Base-by-base conservation (phyloP, 1,140 invertebrate genomes). In the Drosophila varians region DNA sequence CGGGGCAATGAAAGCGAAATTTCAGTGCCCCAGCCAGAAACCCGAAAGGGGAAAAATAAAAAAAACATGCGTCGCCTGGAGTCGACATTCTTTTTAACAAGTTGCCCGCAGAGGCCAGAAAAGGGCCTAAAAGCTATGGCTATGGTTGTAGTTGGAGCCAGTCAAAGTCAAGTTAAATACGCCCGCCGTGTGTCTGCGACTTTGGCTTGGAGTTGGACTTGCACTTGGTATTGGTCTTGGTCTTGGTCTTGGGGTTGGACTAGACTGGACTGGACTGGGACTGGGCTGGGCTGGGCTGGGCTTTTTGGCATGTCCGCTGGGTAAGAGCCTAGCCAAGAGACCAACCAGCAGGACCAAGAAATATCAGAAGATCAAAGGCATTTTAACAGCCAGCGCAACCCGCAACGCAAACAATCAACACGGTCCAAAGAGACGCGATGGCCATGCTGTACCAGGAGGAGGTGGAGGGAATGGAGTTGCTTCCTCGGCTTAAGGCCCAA, bases 281-380 rank as follows among this genome's bases (percentile, higher is more conserved):
- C 52, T 48, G 31, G n/a, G 11, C 31, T 16, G 14, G 38, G 16
- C 8, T 42, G 38, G 38, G 61, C 61, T 60, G 46, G 26, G 47
- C 53, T 48, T 57, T 65, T 65, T 57, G 54, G 53, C 61, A 57
- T 65, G 54, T 65, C 61, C 53, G 61, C 53, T 51, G 46, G 61
- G 46, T 38, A 45, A 42, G 49, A 26, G 36, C 14, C 31, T 38
- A 43, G 51, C 42, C 42, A 38, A 16, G 51, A 36, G 49, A 31
- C 34, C 38, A 47, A 42, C 28, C 28, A 31, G 38, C 36, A 46
- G 55, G 25, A 38, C 48, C 70, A 68, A 69, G 80, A 77, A 87
- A 88, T 87, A 87, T 87, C 83, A 88, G 74, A 88, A 87, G 82
- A 87, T 87, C 82, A 87, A 87, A 87, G 82, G 83, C 82, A 87